Evolutionary conservation across 2,888 invertebrate genomes (phyloP), one percentile per base, ranked within the genome.

Genomic region (Pristionchus exspectatus): DNA sequence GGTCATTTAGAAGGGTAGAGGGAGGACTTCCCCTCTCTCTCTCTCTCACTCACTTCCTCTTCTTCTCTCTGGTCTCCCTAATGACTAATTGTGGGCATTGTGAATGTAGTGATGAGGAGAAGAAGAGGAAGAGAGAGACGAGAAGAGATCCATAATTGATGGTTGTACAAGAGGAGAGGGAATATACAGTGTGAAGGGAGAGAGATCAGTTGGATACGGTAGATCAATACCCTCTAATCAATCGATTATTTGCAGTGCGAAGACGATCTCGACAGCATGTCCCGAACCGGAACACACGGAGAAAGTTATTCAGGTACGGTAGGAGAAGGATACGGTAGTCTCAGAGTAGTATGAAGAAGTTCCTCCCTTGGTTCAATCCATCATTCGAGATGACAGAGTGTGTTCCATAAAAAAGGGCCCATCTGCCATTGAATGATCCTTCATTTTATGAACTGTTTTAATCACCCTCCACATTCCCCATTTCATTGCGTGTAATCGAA

Each of bases 181-280:
- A 21, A 81, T 21, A 50, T 50, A n/a, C 44, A 81, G 24, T 54
- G 38, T 81, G 81, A 56, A 24, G 33, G 86, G 44, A 10, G 44
- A 9, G 44, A 50, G 63, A 66, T 86, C 59, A 27, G 66, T 21
- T 5, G 18, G 44, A 86, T 86, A 27, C 27, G 21, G 66, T 59
- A 59, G 30, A 84, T 54, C 33, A 84, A 50, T 50, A 63, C 27
- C 33, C 27, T 7, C 5, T 24, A 66, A 66, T 63, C 27, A 77
- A 83, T 83, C 56, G 56, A 83, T n/a, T 83, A 56, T 16, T 92
- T 92, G 83, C 91, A 97, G 98, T 95, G 98, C 99, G 0, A 98
- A 99, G 96, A 97, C 97, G 94, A 98, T 99, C 91, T 98, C 99
- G 0, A 97, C 97, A 0, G 96, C 96, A 86, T 97, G 97, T 92